Base-by-base conservation (phyloP, 2,113 vertebrate species). In the Bubo blakistoni region DNA sequence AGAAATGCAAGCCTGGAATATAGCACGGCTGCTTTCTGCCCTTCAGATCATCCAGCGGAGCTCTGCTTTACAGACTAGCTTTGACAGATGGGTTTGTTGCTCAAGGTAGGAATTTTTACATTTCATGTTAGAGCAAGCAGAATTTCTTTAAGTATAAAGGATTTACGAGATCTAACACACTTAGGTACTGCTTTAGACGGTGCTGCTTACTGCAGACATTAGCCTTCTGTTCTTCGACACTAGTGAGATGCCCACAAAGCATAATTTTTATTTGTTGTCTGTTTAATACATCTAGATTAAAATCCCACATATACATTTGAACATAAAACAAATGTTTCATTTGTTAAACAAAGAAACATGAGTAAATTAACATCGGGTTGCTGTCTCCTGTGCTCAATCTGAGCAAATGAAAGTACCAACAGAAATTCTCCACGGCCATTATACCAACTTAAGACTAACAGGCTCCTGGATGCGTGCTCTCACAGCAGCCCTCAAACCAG, bases 141-240 rank as follows among this genome's bases (percentile, higher is more conserved):
- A 71, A 94, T 90, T 91, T 94, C 38, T 90, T 85, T 85, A 96
- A 96, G 85, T 86, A 94, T 80, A 95, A 96, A 94, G 93, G 90
- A 94, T 96, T 96, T 91, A 95, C 7, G 47, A 86, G 90, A 93
- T 96, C 94, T 95, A 94, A 95, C 87, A 69, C 26, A 42, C 77
- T 52, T 76, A 92, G 81, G 74, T 85, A 76, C 40, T 69, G 91
- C 84, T 95, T 94, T 91, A 96, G 90, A 96, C 61, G 84, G 57
- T 81, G 55, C 67, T 90, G 85, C 74, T 90, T 88, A 87, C 81
- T 88, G 85, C 74, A 93, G 85, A 82, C 85, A 85, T 79, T 85
- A 94, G 81, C 92, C 70, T 94, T 89, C 87, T 93, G 87, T 86
- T 96, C 85, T 90, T 69, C 62, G 77, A 57, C n/a, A 46, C 66